A percentile compares a stretch with the other conserved stretches of the same genome.
Conservation (phyloP, 2,888 invertebrate species). For the Xestia ashworthii region DNA sequence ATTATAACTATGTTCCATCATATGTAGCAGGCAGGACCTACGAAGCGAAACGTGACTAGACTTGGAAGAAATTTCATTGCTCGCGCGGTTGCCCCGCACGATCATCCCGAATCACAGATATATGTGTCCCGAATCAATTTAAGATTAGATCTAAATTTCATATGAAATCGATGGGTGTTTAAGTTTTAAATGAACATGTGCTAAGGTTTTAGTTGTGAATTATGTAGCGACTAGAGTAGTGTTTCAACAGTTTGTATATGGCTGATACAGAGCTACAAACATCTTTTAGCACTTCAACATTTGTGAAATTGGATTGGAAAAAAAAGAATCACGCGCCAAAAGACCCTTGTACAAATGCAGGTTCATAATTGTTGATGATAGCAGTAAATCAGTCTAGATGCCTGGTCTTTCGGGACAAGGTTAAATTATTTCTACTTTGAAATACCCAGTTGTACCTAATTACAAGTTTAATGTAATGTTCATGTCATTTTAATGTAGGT, state of each 20-base stretch:
- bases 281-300: not conserved
- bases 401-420: not conserved
- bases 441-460: not conserved
- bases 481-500: slow-evolving; percentile 12
- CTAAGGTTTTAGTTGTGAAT: slow-evolving; percentile 29
- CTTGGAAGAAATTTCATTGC: slow-evolving; percentile 79
- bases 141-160: slow-evolving; percentile 85
- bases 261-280: not conserved
- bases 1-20: slow-evolving; percentile 49
- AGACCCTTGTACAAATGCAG: not conserved
- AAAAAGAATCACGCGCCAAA: not conserved
- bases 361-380: not conserved
- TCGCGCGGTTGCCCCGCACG: slow-evolving; percentile 74
- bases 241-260: not conserved
- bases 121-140: slow-evolving; percentile 85
- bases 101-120: slow-evolving; percentile 83
- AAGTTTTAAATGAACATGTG: slow-evolving; percentile 51
- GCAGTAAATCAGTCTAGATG: not conserved
- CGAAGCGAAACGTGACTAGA: slow-evolving; percentile 79
- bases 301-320: not conserved
- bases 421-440: slow-evolving; percentile 11
- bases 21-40: slow-evolving; percentile 59
- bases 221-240: not conserved
- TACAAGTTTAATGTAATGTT: slow-evolving; percentile 11
- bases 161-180: slow-evolving; percentile 69